Base-by-base conservation (phyloP, 2,797 vertebrate genomes). In the Halcyon chelicuti region DNA sequence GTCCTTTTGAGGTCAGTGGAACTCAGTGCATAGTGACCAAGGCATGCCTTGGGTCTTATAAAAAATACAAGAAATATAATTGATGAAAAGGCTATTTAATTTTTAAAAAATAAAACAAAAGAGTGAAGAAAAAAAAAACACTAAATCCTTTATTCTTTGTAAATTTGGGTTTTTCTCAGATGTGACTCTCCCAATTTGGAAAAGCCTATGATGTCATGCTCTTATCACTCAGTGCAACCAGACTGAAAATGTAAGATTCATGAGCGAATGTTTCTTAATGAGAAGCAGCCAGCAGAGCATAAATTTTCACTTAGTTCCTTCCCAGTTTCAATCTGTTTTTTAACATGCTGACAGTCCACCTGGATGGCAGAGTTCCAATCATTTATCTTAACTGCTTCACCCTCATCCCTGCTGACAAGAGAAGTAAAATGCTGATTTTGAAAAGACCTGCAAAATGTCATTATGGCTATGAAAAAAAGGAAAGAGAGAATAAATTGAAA, bases 351-450 rank as follows among this genome's bases (percentile, higher is more conserved):
- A 87, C 77, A 86, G 33, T 72, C 73, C 90, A 91, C 96, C 93
- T 96, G 89, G 54, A 93, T 70, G 79, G 86, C 82, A 90, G 18
- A 79, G 10, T 83, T 94, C 92, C 96, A 66, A 0, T 81, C 3
- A 0, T 89, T 96, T 90, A 74, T 95, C 86, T 96, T 76, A 73
- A 70, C 63, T 17, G 51, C 70, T 77, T 92, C 70, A 63, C 40
- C 55, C 74, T 74, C 75, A 67, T 93, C 88, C 62, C 85, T 63
- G 28, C 73, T 81, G 94, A 92, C 67, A 95, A 85, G 88, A 52
- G 94, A 93, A 97, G 74, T 92, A 95, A 95, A 97, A 94, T 51
- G 82, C 77, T 90, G 78, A 79, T 94, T 91, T 95, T 92, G 76
- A 94, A 84, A 97, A 96, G 89, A 95, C 86, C 94, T 89, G 88